Base-by-base conservation (phyloP, 2,888 invertebrate species). In the Tetranychus truncatus region DNA sequence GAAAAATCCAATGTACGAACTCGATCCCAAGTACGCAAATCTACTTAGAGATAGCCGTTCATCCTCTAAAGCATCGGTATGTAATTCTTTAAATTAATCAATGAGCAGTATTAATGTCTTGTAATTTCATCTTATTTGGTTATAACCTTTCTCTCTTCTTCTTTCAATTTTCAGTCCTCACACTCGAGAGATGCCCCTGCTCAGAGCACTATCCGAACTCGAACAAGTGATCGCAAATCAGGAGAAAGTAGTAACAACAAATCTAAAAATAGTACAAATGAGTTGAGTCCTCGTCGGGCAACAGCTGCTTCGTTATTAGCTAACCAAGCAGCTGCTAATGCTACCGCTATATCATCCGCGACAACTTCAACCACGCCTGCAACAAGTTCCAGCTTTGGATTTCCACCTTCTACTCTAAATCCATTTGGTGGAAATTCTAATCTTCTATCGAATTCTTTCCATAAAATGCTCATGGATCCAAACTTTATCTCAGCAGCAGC, bases 1-100 rank as follows among this genome's bases (percentile, higher is more conserved):
- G 78, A 94, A 95, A 82, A 96, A 99, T 84, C 94, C 95, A 4
- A 90, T 91, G 87, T 96, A 91, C 83, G 96, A 97, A 82, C 93
- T 97, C 74, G 97, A 97, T 85, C 91, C 95, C 1, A 95, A 95
- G 82, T 96, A 95, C 95, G 88, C 92, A 0, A 95, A 95, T 81
- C 87, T 94, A 78, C 92, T 95, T 18, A 55, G 55, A 55, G 55
- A 55, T 15, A 55, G 15, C 55, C 55, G 9, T 55, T 15, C 55
- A 55, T 9, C 55, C 6, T 74, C 75, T 55, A 76, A 76, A 45
- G 76, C 76, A 44, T 73, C 75, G 75, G 79, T 79, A 77, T 75
- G 7, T 34, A 34, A 5, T 34, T 3, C 0, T 34, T 34, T 34
- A 34, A 34, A 1, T 34, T 34, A 24, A 24, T 24, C 24, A 24